Evolutionary conservation across 2,888 invertebrate species (phyloP).

Genomic region (Chrysolina americana): DNA sequence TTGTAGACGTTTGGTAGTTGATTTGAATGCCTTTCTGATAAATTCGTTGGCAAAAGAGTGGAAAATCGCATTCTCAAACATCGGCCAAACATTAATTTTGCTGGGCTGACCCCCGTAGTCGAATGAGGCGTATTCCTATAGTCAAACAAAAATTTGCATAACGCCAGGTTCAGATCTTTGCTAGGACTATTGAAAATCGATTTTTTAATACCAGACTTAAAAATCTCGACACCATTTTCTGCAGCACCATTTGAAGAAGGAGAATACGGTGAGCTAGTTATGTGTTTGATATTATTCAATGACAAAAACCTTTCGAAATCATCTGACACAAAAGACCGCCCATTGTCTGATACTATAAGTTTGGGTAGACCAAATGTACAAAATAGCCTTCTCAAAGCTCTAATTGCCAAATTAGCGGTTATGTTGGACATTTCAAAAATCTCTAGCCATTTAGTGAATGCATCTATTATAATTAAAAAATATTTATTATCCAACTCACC

Average conservation of each 20-base stretch:
- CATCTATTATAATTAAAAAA: no score
- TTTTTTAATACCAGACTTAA: not conserved
- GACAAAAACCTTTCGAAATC: not conserved
- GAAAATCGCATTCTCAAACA: no score
- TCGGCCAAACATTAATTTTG: no score
- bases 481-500: no score
- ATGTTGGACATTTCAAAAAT: not conserved
- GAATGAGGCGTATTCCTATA: no score
- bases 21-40: no score
- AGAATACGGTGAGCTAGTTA: constrained; percentile 1
- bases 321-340: not conserved
- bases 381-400: not conserved
- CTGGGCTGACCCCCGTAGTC: no score
- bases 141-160: not conserved
- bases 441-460: no score
- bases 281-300: not conserved
- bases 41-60: no score
- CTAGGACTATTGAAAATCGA: not conserved
- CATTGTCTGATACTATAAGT: not conserved
- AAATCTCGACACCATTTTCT: not conserved
- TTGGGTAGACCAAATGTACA: not conserved
- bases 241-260: not conserved
- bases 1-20: no score
- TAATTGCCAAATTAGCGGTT: not conserved
- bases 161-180: not conserved